Conservation (phyloP, 2,888 invertebrate genomes). For the Drosophila subquinaria region DNA sequence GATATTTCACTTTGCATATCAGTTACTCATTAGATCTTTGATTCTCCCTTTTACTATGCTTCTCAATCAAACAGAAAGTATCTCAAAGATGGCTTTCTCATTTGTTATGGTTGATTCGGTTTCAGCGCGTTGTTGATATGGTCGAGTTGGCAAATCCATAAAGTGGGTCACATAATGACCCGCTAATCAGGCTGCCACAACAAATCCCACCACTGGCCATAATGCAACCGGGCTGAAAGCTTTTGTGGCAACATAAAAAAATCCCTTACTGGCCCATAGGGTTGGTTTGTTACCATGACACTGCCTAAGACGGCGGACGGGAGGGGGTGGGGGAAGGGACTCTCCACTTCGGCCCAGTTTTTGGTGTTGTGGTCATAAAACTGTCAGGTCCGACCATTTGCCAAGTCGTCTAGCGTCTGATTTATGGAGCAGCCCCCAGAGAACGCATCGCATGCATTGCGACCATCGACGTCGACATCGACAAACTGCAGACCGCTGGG, state of each 20-base stretch:
- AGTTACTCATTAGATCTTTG: not conserved
- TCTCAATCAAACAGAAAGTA: not conserved
- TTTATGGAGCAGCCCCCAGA: conserved; percentile 54
- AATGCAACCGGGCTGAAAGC: conserved; percentile 4
- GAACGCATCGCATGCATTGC: conserved; percentile 51
- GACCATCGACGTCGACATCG: conserved; percentile 61
- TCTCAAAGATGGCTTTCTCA: conserved; percentile 5
- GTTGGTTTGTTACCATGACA: conserved; percentile 32
- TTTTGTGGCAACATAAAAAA: conserved; percentile 1
- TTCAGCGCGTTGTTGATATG: not conserved
- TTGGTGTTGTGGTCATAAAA: conserved; percentile 71
- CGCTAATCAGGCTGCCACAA: conserved; percentile 39
- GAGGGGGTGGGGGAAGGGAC: not conserved
- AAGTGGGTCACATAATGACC: conserved; percentile 52
- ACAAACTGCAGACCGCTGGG: conserved; percentile 40
- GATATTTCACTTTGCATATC: not conserved
- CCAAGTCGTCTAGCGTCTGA: conserved; percentile 62
- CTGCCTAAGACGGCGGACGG: not conserved
- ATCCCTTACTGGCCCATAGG: conserved; percentile 23
- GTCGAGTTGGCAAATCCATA: conserved; percentile 10
- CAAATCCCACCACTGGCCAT: conserved; percentile 18
- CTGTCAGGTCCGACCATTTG: conserved; percentile 67
- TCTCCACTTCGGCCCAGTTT: conserved; percentile 47
- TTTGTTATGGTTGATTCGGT: conserved; percentile 12
- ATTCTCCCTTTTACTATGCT: not conserved